These are phyloP conservation scores for Drosophila ironensis DNA, from an alignment of 1,140 invertebrate genomes.

Conservation along the genomic window DNA sequence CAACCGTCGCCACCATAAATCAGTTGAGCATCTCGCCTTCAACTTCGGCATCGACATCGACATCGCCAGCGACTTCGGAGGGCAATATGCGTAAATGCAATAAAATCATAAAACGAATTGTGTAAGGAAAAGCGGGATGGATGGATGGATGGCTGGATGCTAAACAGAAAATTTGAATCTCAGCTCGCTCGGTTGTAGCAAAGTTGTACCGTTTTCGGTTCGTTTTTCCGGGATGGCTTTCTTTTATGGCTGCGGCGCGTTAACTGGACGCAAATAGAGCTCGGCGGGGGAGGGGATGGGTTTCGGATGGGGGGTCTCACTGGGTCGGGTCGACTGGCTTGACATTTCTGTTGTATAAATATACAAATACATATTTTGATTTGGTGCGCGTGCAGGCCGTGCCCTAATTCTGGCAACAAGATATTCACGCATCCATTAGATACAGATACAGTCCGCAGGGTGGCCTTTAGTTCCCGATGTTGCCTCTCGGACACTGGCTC, in stretches of 20 bases:
- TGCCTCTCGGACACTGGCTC: neutral
- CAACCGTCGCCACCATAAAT: slow-evolving; percentile 64
- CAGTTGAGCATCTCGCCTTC: slow-evolving; percentile 71
- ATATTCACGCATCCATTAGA: slow-evolving; percentile 24
- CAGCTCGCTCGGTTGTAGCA: slow-evolving; percentile 8
- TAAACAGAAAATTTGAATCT: slow-evolving; percentile 75
- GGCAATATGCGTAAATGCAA: slow-evolving; percentile 78
- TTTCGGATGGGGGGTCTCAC: neutral
- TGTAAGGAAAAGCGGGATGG: slow-evolving; percentile 50
- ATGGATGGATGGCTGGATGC: no score
- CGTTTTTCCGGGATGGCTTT: slow-evolving; percentile 45
- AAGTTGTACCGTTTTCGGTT: slow-evolving; percentile 21
- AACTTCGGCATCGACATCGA: slow-evolving; percentile 25
- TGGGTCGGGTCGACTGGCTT: slow-evolving; percentile 19
- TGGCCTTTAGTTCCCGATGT: neutral
- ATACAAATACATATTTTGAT: slow-evolving; percentile 71
- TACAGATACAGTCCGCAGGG: slow-evolving; percentile 27
- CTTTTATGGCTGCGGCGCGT: slow-evolving; percentile 66
- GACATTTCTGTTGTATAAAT: slow-evolving; percentile 64
- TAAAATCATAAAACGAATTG: slow-evolving; percentile 79
- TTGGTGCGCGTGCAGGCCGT: slow-evolving; percentile 68
- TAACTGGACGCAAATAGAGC: slow-evolving; percentile 79
- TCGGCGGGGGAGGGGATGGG: slow-evolving; percentile 28
- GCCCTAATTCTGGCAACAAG: slow-evolving; percentile 48
- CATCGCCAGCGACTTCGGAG: slow-evolving; percentile 32